A percentile compares a stretch with the other conserved stretches of the same genome.
phyloP scores from a whole-genome alignment of 2,113 vertebrate genomes.

The Stigmatopora nigra region DNA sequence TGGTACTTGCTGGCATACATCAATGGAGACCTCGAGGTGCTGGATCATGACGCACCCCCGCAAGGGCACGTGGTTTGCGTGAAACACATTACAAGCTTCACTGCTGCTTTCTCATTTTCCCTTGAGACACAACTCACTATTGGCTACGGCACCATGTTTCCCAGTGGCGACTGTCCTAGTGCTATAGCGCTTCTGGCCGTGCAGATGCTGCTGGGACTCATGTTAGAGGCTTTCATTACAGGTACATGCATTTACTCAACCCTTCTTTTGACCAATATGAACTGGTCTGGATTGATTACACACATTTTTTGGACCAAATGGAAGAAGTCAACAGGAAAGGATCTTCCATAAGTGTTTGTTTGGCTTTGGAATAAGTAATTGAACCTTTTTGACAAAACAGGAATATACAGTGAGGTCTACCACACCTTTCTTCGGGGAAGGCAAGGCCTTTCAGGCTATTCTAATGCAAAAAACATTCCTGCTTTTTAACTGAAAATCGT shows the following conservation, averaged over 20 bases:
- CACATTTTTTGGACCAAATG: neutral
- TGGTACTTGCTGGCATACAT: constrained; percentile 93
- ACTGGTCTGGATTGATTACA: neutral
- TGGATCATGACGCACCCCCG: constrained; percentile 82
- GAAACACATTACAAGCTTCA: constrained; percentile 92
- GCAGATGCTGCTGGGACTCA: constrained; percentile 95
- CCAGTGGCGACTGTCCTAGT: constrained; percentile 90
- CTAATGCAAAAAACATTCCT: too few species aligned
- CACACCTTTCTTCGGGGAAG: too few species aligned
- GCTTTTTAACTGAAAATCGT: too few species aligned
- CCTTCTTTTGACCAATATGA: neutral
- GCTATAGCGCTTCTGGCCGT: constrained; percentile 89
- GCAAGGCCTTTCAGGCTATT: too few species aligned
- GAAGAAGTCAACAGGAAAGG: neutral
- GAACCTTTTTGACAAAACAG: neutral
- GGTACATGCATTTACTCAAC: constrained; percentile 67
- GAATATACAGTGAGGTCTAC: neutral
- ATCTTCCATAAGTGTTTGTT: neutral
- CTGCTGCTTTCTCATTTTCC: constrained; percentile 94
- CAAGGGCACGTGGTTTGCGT: constrained; percentile 92
- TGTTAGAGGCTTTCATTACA: constrained; percentile 97
- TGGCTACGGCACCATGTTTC: constrained; percentile 97
- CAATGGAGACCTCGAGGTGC: constrained; percentile 88
- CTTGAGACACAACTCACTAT: constrained; percentile 97
- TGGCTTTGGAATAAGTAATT: neutral